Base-by-base conservation (phyloP, 1,140 invertebrate species). In the Pissodes strobi region DNA sequence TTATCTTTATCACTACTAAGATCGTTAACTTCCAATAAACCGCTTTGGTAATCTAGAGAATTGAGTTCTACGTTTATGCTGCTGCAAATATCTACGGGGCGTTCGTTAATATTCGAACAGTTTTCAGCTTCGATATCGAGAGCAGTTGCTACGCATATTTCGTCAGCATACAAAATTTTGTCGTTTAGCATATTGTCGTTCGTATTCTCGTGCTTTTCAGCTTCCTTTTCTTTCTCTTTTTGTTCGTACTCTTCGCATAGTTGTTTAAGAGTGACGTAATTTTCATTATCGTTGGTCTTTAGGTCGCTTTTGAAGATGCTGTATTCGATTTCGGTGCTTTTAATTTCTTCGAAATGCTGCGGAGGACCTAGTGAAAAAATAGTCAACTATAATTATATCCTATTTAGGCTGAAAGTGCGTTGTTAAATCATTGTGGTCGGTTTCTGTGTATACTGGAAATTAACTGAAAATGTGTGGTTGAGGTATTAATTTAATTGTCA, bases 111-210 rank as follows among this genome's bases (percentile, higher is more conserved):
- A 52, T 75, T 73, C 10, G 75, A 76, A 68, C 76, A 78, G 56
- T 72, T 76, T 67, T 78, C 76, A 61, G 68, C 72, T 69, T 76
- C 76, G 2, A 75, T 77, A 80, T 83, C 59, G 13, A 82, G 76
- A 69, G 78, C 80, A 49, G 76, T 81, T 69, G 76, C 79, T 30
- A 82, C 77, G 68, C 84, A 83, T 52, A 88, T 86, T 72, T 89
- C 87, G 70, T 88, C 86, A 3, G 85, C 84, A 45, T 88, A 87
- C 1, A 86, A 83, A 17, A 77, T 72, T 49, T 74, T 74, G n/a
- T 71, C 67, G 19, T 60, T 61, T 18, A 71, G 45, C 22, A 17
- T 55, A n/a, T 62, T 25, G 8, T 64, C 65, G 48, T 68, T n/a
- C 12, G 13, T n/a, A n/a, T n/a, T 18, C 21, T 69, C 61, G 1